These are phyloP conservation scores for Spatulosminthurus flaviceps DNA, from an alignment of 2,888 invertebrate genomes.

Conservation along the genomic window DNA sequence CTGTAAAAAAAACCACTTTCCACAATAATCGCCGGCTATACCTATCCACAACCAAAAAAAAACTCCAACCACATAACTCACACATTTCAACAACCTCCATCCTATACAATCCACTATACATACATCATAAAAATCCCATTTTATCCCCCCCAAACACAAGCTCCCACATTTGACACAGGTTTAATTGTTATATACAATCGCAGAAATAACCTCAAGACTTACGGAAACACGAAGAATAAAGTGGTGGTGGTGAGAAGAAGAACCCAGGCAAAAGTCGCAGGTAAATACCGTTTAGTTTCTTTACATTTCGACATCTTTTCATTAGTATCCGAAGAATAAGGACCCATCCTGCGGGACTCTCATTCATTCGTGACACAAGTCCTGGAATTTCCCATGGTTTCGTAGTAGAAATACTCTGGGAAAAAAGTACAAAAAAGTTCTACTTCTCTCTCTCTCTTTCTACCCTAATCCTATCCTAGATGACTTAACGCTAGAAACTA, in stretches of 20 bases:
- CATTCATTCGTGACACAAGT: slow-evolving; percentile 32
- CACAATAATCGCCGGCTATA: too few relatives aligned
- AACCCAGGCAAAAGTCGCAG: slow-evolving; percentile 98
- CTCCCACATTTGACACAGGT: too few relatives aligned
- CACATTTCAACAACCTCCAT: too few relatives aligned
- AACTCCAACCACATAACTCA: too few relatives aligned
- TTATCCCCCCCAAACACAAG: too few relatives aligned
- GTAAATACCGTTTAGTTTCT: slow-evolving; percentile 95
- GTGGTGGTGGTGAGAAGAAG: slow-evolving; percentile 91
- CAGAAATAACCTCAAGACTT: too few relatives aligned
- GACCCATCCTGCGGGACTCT: slow-evolving; percentile 45
- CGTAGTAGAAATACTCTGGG: background rate
- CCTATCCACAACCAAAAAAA: too few relatives aligned
- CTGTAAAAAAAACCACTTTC: too few relatives aligned
- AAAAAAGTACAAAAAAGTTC: background rate
- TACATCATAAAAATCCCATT: too few relatives aligned
- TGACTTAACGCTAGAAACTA: slow-evolving; percentile 35
- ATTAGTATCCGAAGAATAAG: slow-evolving; percentile 40
- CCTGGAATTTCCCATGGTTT: slow-evolving; percentile 27
- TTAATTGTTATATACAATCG: too few relatives aligned
- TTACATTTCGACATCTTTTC: slow-evolving; percentile 90
- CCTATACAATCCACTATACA: too few relatives aligned
- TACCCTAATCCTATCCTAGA: slow-evolving; percentile 35
- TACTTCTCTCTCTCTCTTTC: background rate
- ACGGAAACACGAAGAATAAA: slow-evolving; percentile 97